Base-by-base conservation (phyloP, 2,113 vertebrate genomes). In the Nyctereutes procyonoides region DNA sequence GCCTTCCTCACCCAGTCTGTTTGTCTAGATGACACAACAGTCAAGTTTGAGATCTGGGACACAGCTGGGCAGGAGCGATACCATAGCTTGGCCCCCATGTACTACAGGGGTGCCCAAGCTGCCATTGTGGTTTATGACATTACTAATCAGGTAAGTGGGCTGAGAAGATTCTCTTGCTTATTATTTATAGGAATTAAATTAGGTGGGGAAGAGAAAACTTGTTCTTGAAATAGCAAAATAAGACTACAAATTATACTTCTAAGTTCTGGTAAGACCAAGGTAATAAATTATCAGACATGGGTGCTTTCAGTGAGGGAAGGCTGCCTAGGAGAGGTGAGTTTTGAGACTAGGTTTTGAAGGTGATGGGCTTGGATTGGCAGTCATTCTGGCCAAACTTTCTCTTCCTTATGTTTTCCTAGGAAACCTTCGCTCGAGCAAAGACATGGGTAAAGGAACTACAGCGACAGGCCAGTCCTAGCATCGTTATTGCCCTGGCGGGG, bases 31-130 rank as follows among this genome's bases (percentile, higher is more conserved):
- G 99, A 99, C 95, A 99, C 99, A 83, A 99, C 99, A 38, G 99
- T 99, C 65, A 99, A 99, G 96, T 99, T 99, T 97, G 99, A 99
- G 96, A 99, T 99, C 97, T 99, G 99, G 99, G 99, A 99, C 80
- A 99, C 99, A 11, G 99, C 99, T n/a, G 99, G 99, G 32, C 99
- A 99, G 95, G 99, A 99, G 83, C 92, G 99, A 43, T 99, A 99
- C 91, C 99, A 99, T 98, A 99, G 99, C n/a, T 98, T 99, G 98
- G 99, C 99, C 35, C 99, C 99, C 1, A 99, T 99, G 99, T 99
- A 99, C 96, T 99, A 99, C 93, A 98, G 99, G 95, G 99, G 99
- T 67, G 99, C 99, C 5, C 99, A 99, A 58, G 99, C 99, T 30
- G 99, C 99, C 79, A 99, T 99, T 79, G 99, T 99, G 97, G 99